Conservation (phyloP, 1,140 invertebrate genomes). For the Rhynchophorus ferrugineus region DNA sequence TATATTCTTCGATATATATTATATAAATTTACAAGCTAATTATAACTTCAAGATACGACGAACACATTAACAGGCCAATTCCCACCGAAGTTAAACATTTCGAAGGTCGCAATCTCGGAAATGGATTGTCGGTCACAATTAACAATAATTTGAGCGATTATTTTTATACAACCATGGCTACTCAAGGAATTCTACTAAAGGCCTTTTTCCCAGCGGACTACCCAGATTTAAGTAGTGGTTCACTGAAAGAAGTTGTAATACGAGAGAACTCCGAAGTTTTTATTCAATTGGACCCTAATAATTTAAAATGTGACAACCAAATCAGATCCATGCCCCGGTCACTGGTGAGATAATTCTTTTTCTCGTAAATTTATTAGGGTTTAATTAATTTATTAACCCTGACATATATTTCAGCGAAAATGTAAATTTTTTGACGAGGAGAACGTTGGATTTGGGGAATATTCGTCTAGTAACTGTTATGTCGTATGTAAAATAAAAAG, state of each 20-base stretch:
- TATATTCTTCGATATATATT: neutral
- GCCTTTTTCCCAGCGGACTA: slow-evolving; percentile 38
- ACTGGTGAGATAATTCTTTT: slow-evolving; percentile 19
- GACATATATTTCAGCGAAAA: slow-evolving; percentile 43
- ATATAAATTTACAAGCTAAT: neutral
- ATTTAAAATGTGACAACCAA: slow-evolving; percentile 18
- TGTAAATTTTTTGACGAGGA: slow-evolving; percentile 49
- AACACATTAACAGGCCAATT: no score
- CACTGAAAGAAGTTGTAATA: slow-evolving; percentile 30
- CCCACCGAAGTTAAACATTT: neutral
- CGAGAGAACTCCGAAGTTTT: slow-evolving; percentile 8
- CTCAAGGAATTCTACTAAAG: slow-evolving; percentile 15
- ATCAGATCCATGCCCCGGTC: slow-evolving; percentile 27
- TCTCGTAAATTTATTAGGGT: neutral
- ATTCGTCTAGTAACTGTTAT: slow-evolving; percentile 53
- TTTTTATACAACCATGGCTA: slow-evolving; percentile 20
- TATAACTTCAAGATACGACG: neutral
- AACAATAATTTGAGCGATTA: slow-evolving; percentile 22
- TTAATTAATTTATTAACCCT: neutral
- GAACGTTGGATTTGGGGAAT: slow-evolving; percentile 36
- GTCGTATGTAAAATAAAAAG: slow-evolving; percentile 46
- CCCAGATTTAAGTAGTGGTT: slow-evolving; percentile 39
- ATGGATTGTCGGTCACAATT: slow-evolving; percentile 18
- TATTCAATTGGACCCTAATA: slow-evolving; percentile 26
- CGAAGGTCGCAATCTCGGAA: slow-evolving; percentile 5